Evolutionary conservation across 1,140 invertebrate species (phyloP).

Genomic region (Choristoneura fumiferana): DNA sequence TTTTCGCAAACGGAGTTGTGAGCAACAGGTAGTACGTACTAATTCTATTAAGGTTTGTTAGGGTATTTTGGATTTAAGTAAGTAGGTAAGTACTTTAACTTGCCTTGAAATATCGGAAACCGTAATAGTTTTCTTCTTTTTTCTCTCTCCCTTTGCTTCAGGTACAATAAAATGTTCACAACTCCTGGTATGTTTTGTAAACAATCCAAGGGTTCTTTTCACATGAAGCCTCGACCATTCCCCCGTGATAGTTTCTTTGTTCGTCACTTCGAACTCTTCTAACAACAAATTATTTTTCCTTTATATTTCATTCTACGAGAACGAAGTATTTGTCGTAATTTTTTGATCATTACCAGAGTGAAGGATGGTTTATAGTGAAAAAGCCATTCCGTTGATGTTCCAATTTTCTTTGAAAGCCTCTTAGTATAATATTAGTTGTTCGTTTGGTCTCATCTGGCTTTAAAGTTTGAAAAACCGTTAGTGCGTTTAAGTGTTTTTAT

Average conservation of each 20-base stretch:
- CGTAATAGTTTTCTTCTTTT: too few relatives aligned
- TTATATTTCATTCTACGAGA: constrained; percentile 12
- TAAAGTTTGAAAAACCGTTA: too few relatives aligned
- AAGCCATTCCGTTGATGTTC: constrained; percentile 2
- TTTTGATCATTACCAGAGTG: neutral
- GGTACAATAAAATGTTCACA: constrained; percentile 1
- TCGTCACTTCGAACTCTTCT: constrained; percentile 9
- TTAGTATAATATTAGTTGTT: neutral
- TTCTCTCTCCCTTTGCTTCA: too few relatives aligned
- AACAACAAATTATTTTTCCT: constrained; percentile 18
- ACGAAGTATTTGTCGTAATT: constrained; percentile 8
- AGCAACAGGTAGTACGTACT: too few relatives aligned
- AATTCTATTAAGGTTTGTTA: too few relatives aligned
- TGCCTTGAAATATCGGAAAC: too few relatives aligned
- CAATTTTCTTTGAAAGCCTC: constrained; percentile 11
- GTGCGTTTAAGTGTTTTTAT: too few relatives aligned
- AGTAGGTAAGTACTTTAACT: too few relatives aligned
- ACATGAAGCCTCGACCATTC: constrained; percentile 3
- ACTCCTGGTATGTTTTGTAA: constrained; percentile 10
- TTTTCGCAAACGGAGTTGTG: too few relatives aligned
- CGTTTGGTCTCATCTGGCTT: too few relatives aligned
- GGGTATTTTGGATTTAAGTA: too few relatives aligned
- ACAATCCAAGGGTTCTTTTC: constrained; percentile 17
- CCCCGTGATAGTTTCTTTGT: constrained; percentile 16
- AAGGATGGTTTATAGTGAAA: constrained; percentile 14